Evolutionary conservation across 2,888 invertebrate genomes (phyloP).

Genomic region (Nemotelus pantherinus): DNA sequence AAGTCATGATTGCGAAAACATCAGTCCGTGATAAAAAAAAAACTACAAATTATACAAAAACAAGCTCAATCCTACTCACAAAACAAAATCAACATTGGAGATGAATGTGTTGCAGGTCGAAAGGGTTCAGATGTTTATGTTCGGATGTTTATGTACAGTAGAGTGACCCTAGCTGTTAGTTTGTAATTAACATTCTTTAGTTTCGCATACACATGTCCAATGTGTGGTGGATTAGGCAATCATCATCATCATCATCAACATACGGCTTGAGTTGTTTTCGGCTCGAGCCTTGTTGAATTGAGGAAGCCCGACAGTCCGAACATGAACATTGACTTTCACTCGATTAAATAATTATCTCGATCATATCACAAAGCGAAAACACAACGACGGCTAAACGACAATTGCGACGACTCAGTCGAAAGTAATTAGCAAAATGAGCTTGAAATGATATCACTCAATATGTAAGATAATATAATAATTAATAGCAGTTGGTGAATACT

Average conservation of each 20-base stretch:
- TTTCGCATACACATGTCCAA: conserved; percentile 1
- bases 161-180: conserved; percentile 19
- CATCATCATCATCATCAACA: not conserved
- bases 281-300: too few relatives aligned
- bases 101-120: conserved; percentile 25
- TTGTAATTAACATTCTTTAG: conserved; percentile 37
- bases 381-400: not conserved
- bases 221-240: not conserved
- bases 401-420: not conserved
- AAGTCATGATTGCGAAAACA: conserved; percentile 15
- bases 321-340: conserved; percentile 30
- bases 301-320: not conserved
- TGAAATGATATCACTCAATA: conserved; percentile 17
- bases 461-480: conserved; percentile 18
- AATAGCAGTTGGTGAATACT: not conserved
- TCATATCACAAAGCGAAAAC: conserved; percentile 19
- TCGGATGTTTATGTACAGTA: not conserved
- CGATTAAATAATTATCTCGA: conserved; percentile 34
- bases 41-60: not conserved
- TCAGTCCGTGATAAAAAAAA: too few relatives aligned
- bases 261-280: too few relatives aligned
- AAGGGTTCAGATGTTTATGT: conserved; percentile 33
- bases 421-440: conserved; percentile 28
- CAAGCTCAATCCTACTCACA: not conserved
- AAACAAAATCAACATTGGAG: conserved; percentile 24